These are phyloP conservation scores for Eucidaris tribuloides DNA, from an alignment of 35 echinoderm and acorn worm species.

Conservation along the genomic window DNA sequence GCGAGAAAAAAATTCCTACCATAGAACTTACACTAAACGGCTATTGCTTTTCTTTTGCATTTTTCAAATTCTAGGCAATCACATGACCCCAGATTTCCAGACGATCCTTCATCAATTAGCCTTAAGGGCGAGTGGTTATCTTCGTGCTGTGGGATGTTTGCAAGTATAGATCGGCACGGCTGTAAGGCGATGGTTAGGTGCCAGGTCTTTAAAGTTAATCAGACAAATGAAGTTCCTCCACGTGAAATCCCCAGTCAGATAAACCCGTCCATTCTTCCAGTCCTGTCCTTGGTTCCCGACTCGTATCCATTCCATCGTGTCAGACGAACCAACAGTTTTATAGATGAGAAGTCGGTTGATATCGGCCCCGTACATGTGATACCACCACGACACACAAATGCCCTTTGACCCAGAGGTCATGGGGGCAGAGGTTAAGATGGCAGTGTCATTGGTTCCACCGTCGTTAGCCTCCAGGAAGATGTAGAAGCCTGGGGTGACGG, in stretches of 20 bases:
- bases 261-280: conserved; percentile 74
- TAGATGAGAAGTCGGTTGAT: conserved; percentile 66
- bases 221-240: too few relatives aligned
- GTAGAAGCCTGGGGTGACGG: conserved; percentile 71
- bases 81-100: too few relatives aligned
- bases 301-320: conserved; percentile 55
- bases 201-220: too few relatives aligned
- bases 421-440: conserved; percentile 36
- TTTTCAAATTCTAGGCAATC: too few relatives aligned
- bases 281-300: conserved; percentile 73
- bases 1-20: too few relatives aligned
- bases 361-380: conserved; percentile 80
- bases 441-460: conserved; percentile 11
- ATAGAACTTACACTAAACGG: too few relatives aligned
- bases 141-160: too few relatives aligned
- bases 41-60: too few relatives aligned
- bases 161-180: too few relatives aligned
- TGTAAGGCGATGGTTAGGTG: too few relatives aligned
- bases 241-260: conserved; percentile 41
- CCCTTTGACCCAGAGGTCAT: conserved; percentile 24
- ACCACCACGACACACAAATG: conserved; percentile 84
- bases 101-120: too few relatives aligned
- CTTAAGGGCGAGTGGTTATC: too few relatives aligned
- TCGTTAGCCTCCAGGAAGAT: conserved; percentile 56
- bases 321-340: not conserved